These are phyloP conservation scores for Spondyliosoma cantharus DNA, from an alignment of 2,797 vertebrate species.

Conservation along the genomic window DNA sequence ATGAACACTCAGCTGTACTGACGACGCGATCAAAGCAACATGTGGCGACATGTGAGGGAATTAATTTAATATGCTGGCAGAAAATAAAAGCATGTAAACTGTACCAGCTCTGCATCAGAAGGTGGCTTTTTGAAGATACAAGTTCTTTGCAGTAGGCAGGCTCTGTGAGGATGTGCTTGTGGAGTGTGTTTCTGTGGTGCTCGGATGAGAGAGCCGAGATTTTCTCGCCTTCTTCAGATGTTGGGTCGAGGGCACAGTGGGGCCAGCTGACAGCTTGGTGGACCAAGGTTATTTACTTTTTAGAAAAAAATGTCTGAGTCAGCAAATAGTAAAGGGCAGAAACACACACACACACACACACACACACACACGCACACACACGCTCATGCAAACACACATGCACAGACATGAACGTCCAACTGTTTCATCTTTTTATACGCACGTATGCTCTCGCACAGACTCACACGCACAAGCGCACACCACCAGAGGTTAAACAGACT, in stretches of 20 bases:
- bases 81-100: conserved; percentile 54
- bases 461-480: conserved; percentile 27
- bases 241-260: conserved; percentile 65
- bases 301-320: conserved; percentile 74
- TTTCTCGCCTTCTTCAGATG: conserved; percentile 66
- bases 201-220: conserved; percentile 62
- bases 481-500: conserved; percentile 60
- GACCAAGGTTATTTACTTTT: conserved; percentile 81
- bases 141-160: conserved; percentile 37
- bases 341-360: conserved; percentile 24
- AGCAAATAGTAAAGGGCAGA: conserved; percentile 71
- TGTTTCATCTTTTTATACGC: conserved; percentile 25
- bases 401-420: conserved; percentile 29
- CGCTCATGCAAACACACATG: conserved; percentile 18
- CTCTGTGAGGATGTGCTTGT: conserved; percentile 52
- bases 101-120: conserved; percentile 48
- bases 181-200: conserved; percentile 34
- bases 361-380: conserved; percentile 35
- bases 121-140: conserved; percentile 66
- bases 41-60: conserved; percentile 24
- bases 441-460: background rate
- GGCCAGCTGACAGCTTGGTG: conserved; percentile 76
- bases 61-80: conserved; percentile 48
- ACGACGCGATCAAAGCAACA: conserved; percentile 35
- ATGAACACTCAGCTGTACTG: conserved; percentile 31